A percentile compares a stretch with the other conserved stretches of the same genome.
These are phyloP conservation scores for Monodelphis domestica DNA, from an alignment of 2,797 vertebrate species.

Conservation along the genomic window DNA sequence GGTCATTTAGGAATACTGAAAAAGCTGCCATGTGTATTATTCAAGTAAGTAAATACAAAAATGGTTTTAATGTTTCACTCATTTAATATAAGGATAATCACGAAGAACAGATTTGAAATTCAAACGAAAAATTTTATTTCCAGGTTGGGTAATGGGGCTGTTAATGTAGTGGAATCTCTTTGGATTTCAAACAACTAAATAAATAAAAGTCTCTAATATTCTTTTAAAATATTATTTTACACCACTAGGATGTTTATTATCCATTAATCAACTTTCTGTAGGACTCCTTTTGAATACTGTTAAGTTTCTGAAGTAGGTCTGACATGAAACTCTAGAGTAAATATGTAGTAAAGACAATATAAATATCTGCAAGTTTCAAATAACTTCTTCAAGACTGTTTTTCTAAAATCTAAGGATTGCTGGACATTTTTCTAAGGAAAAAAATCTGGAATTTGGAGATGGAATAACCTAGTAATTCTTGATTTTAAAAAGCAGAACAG, in stretches of 20 bases:
- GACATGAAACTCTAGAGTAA: conserved; percentile 25
- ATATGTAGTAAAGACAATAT: conserved; percentile 11
- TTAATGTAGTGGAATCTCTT: conserved; percentile 19
- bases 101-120: conserved; percentile 6
- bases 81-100: neutral
- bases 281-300: neutral
- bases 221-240: conserved; percentile 27
- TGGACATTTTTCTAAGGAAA: conserved; percentile 24
- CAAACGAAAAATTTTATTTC: conserved; percentile 27
- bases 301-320: neutral
- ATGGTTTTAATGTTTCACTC: neutral
- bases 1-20: conserved; percentile 72
- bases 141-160: neutral
- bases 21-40: conserved; percentile 4
- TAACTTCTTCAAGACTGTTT: conserved; percentile 2
- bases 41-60: neutral
- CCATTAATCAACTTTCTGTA: conserved; percentile 31
- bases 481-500: conserved; percentile 12
- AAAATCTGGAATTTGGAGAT: neutral
- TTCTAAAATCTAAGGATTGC: conserved; percentile 29
- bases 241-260: conserved; percentile 38
- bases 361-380: conserved; percentile 41
- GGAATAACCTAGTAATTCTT: conserved; percentile 1
- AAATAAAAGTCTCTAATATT: conserved; percentile 2
- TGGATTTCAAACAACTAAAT: conserved; percentile 35